These are phyloP conservation scores for Psittacus erithacus DNA, from an alignment of 2,113 vertebrate species.

Conservation along the genomic window DNA sequence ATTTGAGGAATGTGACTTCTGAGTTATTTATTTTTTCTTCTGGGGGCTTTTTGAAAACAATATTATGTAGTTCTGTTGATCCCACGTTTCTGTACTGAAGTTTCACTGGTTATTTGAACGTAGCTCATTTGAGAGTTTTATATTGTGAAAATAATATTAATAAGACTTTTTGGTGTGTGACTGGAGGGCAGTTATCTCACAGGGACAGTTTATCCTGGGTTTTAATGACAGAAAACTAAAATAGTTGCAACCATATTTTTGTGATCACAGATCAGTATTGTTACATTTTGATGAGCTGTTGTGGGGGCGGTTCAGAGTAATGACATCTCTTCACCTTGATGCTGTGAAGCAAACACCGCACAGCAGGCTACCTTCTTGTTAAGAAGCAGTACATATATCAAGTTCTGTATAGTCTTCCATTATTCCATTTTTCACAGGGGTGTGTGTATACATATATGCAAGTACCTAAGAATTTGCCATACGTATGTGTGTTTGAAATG, in stretches of 20 bases:
- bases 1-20: conserved; percentile 86
- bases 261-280: background rate
- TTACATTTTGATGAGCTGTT: conserved; percentile 41
- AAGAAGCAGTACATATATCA: conserved; percentile 20
- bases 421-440: conserved; percentile 50
- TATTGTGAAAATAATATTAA: background rate
- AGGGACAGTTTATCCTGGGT: background rate
- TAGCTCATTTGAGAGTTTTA: background rate
- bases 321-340: conserved; percentile 49
- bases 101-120: background rate
- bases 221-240: background rate
- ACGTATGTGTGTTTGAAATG: background rate
- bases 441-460: background rate
- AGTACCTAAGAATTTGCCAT: background rate
- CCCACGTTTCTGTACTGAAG: background rate
- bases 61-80: conserved; percentile 13
- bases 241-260: background rate
- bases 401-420: background rate
- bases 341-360: conserved; percentile 11
- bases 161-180: background rate
- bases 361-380: conserved; percentile 32
- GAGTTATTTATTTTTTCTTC: conserved; percentile 71
- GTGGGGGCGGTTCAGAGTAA: conserved; percentile 6
- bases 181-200: background rate
- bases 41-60: conserved; percentile 32